A percentile compares a stretch with the other conserved stretches of the same genome.
Conservation (phyloP, 2,888 invertebrate genomes). For the Epiblema foenella region DNA sequence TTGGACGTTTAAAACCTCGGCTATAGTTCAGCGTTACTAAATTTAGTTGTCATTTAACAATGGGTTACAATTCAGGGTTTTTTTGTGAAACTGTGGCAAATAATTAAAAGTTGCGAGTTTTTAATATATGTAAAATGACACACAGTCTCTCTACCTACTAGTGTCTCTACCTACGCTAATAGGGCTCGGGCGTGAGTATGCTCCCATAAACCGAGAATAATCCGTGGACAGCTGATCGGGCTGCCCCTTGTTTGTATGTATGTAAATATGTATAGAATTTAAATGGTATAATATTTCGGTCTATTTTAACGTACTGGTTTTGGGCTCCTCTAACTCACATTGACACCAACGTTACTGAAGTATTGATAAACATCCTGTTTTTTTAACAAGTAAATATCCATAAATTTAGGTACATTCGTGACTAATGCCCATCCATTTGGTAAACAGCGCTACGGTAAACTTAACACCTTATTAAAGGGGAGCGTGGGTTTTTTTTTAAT, state of each 20-base stretch:
- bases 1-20: constrained; percentile 6
- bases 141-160: too few species aligned
- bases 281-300: too few species aligned
- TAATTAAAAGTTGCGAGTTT: not conserved
- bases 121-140: not conserved
- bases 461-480: constrained; percentile 79
- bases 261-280: too few species aligned
- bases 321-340: too few species aligned
- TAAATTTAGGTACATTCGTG: constrained; percentile 55
- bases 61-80: not conserved
- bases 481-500: constrained; percentile 80
- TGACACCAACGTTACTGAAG: not conserved
- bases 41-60: constrained; percentile 9
- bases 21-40: constrained; percentile 3
- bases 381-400: constrained; percentile 40
- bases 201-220: too few species aligned
- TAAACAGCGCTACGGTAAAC: constrained; percentile 69
- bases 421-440: constrained; percentile 70
- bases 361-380: constrained; percentile 12
- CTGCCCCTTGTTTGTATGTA: too few species aligned
- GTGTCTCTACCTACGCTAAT: too few species aligned
- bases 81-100: not conserved
- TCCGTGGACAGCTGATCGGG: too few species aligned
- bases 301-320: too few species aligned
- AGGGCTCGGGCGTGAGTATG: too few species aligned